Evolutionary conservation across 2,797 vertebrate species (phyloP).

Genomic region (Alectoris magna): DNA sequence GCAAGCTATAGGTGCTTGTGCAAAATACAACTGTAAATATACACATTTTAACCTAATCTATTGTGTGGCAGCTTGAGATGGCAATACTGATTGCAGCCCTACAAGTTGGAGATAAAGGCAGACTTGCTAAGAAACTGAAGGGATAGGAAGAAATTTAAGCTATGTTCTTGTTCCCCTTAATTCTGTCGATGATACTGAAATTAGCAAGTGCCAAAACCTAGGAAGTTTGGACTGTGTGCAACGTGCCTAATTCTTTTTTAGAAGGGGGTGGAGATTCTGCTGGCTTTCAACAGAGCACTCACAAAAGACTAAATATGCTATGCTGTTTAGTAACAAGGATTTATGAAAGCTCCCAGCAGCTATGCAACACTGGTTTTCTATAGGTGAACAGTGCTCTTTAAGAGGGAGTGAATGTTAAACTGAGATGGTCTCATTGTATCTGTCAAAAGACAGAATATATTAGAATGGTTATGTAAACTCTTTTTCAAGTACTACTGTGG

Average conservation of each 20-base stretch:
- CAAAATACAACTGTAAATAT: neutral
- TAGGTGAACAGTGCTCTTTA: neutral
- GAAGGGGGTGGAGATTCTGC: neutral
- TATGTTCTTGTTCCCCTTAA: neutral
- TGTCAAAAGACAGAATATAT: neutral
- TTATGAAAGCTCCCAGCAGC: neutral
- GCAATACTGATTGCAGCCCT: neutral
- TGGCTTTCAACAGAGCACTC: neutral
- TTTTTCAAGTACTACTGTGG: neutral
- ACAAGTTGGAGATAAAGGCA: neutral
- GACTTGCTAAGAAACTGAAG: neutral
- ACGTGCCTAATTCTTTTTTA: neutral
- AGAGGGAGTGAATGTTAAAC: neutral
- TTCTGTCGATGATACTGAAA: constrained; percentile 17
- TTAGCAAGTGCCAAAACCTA: constrained; percentile 23
- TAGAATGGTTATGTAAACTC: neutral
- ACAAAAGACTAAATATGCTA: neutral
- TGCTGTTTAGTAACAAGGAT: neutral
- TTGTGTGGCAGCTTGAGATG: neutral
- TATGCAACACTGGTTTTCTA: neutral
- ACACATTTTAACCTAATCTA: neutral
- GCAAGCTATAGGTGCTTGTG: neutral
- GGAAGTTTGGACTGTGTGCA: neutral
- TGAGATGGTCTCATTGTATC: neutral
- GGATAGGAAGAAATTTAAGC: neutral